Evolutionary conservation across 2,888 invertebrate species (phyloP).

Genomic region (Ophion ellenae): DNA sequence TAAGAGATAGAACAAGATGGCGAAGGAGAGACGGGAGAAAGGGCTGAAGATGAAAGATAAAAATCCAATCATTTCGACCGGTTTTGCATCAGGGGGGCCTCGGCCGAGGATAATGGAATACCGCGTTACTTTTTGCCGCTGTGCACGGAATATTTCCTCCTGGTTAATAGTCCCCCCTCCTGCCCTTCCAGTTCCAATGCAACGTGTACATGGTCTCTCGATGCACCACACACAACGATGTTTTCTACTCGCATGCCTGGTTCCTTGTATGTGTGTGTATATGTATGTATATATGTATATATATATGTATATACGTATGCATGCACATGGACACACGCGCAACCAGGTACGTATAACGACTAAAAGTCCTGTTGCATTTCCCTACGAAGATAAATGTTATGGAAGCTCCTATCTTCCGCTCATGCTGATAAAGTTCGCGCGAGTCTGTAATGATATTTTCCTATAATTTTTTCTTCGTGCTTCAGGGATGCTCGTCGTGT

Average conservation of each 20-base stretch:
- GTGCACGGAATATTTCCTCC: conserved; percentile 79
- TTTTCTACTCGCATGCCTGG: conserved; percentile 59
- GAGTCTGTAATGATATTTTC: conserved; percentile 5
- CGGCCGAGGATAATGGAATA: conserved; percentile 80
- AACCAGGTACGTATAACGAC: conserved; percentile 45
- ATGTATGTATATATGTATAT: too few relatives aligned
- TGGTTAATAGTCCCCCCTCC: conserved; percentile 75
- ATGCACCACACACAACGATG: conserved; percentile 51
- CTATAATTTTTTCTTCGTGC: background rate
- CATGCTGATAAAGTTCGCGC: background rate
- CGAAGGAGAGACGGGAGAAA: conserved; percentile 55
- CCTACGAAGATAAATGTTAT: conserved; percentile 33
- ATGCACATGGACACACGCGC: conserved; percentile 4
- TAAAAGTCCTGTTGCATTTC: conserved; percentile 45
- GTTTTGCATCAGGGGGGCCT: conserved; percentile 76
- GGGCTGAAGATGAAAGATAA: conserved; percentile 74
- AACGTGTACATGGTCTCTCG: conserved; percentile 46
- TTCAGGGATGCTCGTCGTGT: background rate
- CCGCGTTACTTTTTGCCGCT: conserved; percentile 79
- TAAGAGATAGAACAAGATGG: conserved; percentile 35
- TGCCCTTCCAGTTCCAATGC: conserved; percentile 63
- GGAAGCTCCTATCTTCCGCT: conserved; percentile 14
- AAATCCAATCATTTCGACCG: conserved; percentile 82
- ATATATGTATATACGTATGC: conserved; percentile 6
- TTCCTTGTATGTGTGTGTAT: too few relatives aligned